These are phyloP conservation scores for Theretra japonica DNA, from an alignment of 2,888 invertebrate genomes.

Conservation along the genomic window DNA sequence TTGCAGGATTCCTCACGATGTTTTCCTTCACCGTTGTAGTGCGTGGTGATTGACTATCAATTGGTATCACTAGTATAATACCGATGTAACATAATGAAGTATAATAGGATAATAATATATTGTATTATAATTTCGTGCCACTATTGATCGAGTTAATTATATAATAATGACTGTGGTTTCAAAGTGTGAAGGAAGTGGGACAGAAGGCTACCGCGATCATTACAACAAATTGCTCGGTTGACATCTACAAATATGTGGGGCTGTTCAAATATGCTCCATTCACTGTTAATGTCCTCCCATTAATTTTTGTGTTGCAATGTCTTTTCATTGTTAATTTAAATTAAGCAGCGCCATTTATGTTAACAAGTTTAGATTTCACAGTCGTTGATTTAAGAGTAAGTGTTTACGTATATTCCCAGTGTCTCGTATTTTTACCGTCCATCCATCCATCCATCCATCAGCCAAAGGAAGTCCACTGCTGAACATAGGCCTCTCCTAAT, in stretches of 20 bases:
- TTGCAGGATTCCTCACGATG: too few species aligned
- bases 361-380: background rate
- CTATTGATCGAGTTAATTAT: conserved; percentile 35
- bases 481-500: too few species aligned
- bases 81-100: conserved; percentile 33
- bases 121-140: conserved; percentile 34
- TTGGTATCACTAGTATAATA: background rate
- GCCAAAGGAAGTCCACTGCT: too few species aligned
- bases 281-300: background rate
- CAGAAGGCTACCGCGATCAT: conserved; percentile 28
- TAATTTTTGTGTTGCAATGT: background rate
- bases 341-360: background rate
- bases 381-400: background rate
- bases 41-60: background rate
- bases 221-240: conserved; percentile 25
- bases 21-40: too few species aligned
- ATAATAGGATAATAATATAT: conserved; percentile 33
- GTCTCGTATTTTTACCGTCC: background rate
- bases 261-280: background rate
- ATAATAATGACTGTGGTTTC: conserved; percentile 40
- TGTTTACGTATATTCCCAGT: background rate
- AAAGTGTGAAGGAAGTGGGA: conserved; percentile 41
- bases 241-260: conserved; percentile 12
- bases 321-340: background rate
- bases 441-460: too few species aligned